Base-by-base conservation (phyloP, 2,888 invertebrate species). In the Omphaloscelis lunosa region DNA sequence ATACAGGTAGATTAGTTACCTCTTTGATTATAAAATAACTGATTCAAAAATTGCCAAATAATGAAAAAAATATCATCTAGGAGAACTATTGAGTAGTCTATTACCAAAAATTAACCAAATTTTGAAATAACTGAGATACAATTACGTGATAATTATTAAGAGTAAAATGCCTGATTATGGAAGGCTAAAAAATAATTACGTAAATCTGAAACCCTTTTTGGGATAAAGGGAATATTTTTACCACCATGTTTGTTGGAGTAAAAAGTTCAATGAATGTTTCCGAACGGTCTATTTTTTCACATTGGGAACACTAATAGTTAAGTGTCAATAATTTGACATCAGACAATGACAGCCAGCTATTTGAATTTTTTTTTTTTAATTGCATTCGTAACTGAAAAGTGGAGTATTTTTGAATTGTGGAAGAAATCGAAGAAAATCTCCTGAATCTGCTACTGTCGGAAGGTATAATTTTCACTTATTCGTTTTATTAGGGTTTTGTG, bases 311-410 rank as follows among this genome's bases (percentile, higher is more conserved):
- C 73, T 66, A 73, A 59, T 73, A 67, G 67, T 73, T 67, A 73
- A 73, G 39, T 73, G 73, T 73, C 73, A 73, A 66, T 66, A 66
- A 73, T 73, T 73, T 73, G 73, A 73, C 73, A 66, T 73, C 66
- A 66, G 56, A 66, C 48, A 71, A 71, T 71, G 71, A 71, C 65
- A 72, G 65, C 72, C 65, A 23, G 66, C 72, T 73, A 66, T 73
- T 73, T 73, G 65, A 72, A 34, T 66, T 73, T 73, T 71, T 73
- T 56, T 53, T 34, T 73, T 11, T 73, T 48, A 66, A 66, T 66
- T 73, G 72, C 72, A 66, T 73, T 73, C 66, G 58, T 73, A 56
- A 66, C 58, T 73, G 73, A 73, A 73, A 73, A 73, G 73, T 73
- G 63, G 66, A 73, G 73, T 66, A 66, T 73, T 73, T 73, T 73